Base-by-base conservation (phyloP, 2,797 vertebrate genomes). In the Chelidonichthys spinosus region DNA sequence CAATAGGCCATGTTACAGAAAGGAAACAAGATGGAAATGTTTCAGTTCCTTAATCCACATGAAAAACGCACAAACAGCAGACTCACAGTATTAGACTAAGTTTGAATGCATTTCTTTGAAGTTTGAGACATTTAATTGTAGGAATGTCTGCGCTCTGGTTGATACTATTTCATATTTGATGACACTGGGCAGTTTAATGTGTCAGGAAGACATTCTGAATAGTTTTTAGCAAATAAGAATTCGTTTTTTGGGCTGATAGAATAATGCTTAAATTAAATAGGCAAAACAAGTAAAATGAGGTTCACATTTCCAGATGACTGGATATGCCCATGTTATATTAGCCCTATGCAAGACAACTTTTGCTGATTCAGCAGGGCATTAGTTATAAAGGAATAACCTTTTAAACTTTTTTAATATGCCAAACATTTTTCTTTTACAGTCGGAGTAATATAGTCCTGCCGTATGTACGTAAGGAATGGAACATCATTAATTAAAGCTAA, bases 391-490 rank as follows among this genome's bases (percentile, higher is more conserved):
- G 32, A 66, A 67, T 42, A 36, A 6, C 37, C 33, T 61, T 44
- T 62, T 70, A 9, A 54, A 69, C 36, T 53, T 69, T 25, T 69
- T 79, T 40, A 43, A 40, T 18, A 54, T 39, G 32, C 64, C 13
- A 76, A 43, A 75, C 58, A 69, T 75, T 62, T 67, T 68, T 66
- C 42, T 69, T 78, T 60, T 52, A 60, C 33, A 66, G 60, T 71
- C 6, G 1, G 53, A 44, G 40, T 65, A 73, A 84, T 74, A 17
- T 35, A 33, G 44, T 70, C 9, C 4, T 54, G 17, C n/a, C 35
- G 69, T 61, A 52, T 61, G 53, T 72, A 55, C 74, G 71, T 69
- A 17, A 69, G 60, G 59, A 58, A 4, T 14, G 17, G 35, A 62
- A 60, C 47, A 76, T 74, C 42, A 40, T 62, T 74, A 79, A 75